These are phyloP conservation scores for Sciurus vulgaris DNA, from an alignment of 2,797 vertebrate genomes.

Conservation along the genomic window DNA sequence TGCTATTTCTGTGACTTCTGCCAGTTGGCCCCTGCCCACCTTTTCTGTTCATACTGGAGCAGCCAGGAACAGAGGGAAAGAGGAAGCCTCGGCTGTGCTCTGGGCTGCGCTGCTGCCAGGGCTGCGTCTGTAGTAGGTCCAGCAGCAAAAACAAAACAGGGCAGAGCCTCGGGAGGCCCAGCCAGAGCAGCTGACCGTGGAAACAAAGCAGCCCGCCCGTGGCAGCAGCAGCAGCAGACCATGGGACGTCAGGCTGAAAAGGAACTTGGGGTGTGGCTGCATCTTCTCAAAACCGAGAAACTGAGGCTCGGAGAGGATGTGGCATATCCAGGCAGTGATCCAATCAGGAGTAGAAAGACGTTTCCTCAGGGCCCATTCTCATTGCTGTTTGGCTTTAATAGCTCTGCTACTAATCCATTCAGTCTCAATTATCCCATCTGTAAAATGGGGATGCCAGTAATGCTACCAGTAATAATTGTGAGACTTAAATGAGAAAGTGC, in stretches of 20 bases:
- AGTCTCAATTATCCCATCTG: constrained; percentile 12
- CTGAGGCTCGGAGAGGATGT: background rate
- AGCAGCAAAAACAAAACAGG: constrained; percentile 85
- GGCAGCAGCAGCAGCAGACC: background rate
- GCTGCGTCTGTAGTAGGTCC: constrained; percentile 85
- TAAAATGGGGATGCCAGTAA: background rate
- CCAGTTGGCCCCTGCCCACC: constrained; percentile 91
- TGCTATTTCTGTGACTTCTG: constrained; percentile 88
- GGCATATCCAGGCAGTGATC: background rate
- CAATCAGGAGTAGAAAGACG: background rate
- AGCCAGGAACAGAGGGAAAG: constrained; percentile 85
- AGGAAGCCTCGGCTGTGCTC: constrained; percentile 87
- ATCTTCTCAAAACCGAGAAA: constrained; percentile 7
- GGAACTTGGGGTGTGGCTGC: background rate
- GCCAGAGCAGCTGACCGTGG: constrained; percentile 83
- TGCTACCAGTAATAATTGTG: background rate
- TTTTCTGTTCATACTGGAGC: constrained; percentile 88
- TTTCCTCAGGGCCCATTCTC: background rate
- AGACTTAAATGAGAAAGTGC: background rate
- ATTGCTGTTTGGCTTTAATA: background rate
- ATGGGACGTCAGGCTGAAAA: background rate
- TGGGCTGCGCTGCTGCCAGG: constrained; percentile 79
- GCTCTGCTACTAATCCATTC: background rate
- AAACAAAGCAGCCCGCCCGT: constrained; percentile 60
- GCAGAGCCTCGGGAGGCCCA: constrained; percentile 77